phyloP scores from a whole-genome alignment of 1,140 invertebrate genomes.

The Meteorus sp. region DNA sequence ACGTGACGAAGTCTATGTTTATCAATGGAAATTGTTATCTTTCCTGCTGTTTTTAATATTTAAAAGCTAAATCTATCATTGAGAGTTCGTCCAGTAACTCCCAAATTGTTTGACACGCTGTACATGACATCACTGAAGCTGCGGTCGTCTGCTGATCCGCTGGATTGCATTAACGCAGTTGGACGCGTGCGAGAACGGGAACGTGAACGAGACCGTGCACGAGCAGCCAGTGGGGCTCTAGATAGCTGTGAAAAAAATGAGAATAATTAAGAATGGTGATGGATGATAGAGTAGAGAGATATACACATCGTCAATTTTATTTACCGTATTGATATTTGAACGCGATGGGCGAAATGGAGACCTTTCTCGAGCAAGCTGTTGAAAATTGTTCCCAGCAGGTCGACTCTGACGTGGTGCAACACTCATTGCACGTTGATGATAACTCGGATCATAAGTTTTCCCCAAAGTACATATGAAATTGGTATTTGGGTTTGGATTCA shows the following conservation, averaged over 20 bases:
- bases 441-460: slow-evolving; percentile 30
- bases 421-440: slow-evolving; percentile 35
- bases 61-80: slow-evolving; percentile 55
- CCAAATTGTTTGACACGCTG: slow-evolving; percentile 46
- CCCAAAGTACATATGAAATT: slow-evolving; percentile 48
- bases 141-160: slow-evolving; percentile 45
- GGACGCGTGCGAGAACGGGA: slow-evolving; percentile 40
- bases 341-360: slow-evolving; percentile 44
- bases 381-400: slow-evolving; percentile 23
- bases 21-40: not conserved
- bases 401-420: slow-evolving; percentile 27
- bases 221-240: slow-evolving; percentile 31
- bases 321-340: slow-evolving; percentile 25
- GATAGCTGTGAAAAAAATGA: slow-evolving; percentile 27
- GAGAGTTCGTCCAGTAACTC: slow-evolving; percentile 52
- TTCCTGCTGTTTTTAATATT: slow-evolving; percentile 5
- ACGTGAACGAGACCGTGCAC: slow-evolving; percentile 44
- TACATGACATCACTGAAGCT: slow-evolving; percentile 54
- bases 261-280: too few relatives aligned
- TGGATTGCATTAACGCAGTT: slow-evolving; percentile 28
- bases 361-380: slow-evolving; percentile 43
- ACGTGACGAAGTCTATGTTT: not conserved
- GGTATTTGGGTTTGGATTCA: slow-evolving; percentile 39
- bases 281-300: too few relatives aligned
- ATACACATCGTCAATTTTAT: too few relatives aligned